Percentiles rank a stretch among this genome's conserved stretches.
Conservation (phyloP, 2,797 vertebrate species). For the Cyclopterus lumpus region DNA sequence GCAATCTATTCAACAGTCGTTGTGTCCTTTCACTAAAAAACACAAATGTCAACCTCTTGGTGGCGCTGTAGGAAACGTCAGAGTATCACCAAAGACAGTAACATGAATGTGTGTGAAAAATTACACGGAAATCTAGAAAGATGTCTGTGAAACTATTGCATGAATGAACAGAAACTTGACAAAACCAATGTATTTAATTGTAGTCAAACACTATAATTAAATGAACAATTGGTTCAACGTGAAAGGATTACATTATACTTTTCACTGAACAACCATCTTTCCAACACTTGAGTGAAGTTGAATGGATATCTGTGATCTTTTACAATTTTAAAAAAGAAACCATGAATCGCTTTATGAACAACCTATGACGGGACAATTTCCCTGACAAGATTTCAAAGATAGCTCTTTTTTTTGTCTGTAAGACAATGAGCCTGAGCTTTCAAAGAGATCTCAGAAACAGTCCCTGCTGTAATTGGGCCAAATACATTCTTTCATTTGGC, state of each 20-base stretch:
- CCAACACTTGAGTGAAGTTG: slow-evolving; percentile 66
- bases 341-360: slow-evolving; percentile 59
- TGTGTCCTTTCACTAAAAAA: background rate
- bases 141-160: slow-evolving; percentile 17
- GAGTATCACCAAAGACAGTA: background rate
- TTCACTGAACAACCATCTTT: slow-evolving; percentile 64
- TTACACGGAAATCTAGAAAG: background rate
- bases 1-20: background rate
- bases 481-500: slow-evolving; percentile 81
- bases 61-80: background rate
- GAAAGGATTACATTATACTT: slow-evolving; percentile 74
- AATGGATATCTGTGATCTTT: slow-evolving; percentile 71
- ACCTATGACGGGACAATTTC: slow-evolving; percentile 58
- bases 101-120: background rate
- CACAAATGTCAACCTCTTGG: background rate
- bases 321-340: slow-evolving; percentile 64
- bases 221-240: slow-evolving; percentile 64
- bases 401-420: slow-evolving; percentile 74
- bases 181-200: slow-evolving; percentile 69
- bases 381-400: slow-evolving; percentile 70
- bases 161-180: slow-evolving; percentile 56
- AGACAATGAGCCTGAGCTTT: slow-evolving; percentile 77
- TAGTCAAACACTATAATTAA: slow-evolving; percentile 78
- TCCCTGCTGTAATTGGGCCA: slow-evolving; percentile 76
- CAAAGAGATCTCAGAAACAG: slow-evolving; percentile 68